Evolutionary conservation across 2,797 vertebrate genomes (phyloP).

Genomic region (Aulostomus chinensis): DNA sequence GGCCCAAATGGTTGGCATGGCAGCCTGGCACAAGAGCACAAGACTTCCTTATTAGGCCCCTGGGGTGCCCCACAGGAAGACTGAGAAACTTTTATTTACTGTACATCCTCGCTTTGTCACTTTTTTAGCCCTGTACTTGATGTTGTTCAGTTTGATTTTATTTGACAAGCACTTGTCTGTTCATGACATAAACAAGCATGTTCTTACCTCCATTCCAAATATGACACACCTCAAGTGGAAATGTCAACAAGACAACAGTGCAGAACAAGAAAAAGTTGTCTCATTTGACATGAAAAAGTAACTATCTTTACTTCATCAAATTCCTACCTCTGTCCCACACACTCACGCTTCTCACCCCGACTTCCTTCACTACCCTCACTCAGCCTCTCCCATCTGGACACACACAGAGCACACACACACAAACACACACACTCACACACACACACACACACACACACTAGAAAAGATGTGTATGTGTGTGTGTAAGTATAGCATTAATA

Average conservation of each 20-base stretch:
- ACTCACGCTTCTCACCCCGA: constrained; percentile 10
- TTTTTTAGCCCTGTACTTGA: constrained; percentile 1
- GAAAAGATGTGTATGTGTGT: constrained; percentile 29
- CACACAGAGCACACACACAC: too few relatives aligned
- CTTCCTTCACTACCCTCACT: constrained; percentile 4
- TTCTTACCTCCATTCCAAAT: too few relatives aligned
- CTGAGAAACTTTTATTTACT: constrained; percentile 59
- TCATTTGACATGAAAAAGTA: too few relatives aligned
- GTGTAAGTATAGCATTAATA: neutral
- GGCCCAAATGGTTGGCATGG: constrained; percentile 70
- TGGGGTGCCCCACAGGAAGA: constrained; percentile 24
- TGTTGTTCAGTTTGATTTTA: neutral
- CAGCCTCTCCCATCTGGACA: neutral
- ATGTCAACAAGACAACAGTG: too few relatives aligned
- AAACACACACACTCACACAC: too few relatives aligned
- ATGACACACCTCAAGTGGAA: neutral
- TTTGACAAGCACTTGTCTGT: neutral
- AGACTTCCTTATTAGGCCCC: constrained; percentile 42
- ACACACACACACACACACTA: neutral
- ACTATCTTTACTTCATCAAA: constrained; percentile 11
- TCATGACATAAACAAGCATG: too few relatives aligned
- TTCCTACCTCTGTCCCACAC: constrained; percentile 32
- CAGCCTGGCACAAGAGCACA: constrained; percentile 64
- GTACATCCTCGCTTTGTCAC: constrained; percentile 39
- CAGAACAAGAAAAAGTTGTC: constrained; percentile 10